Base-by-base conservation (phyloP, 2,797 vertebrate species). In the Lemur catta region DNA sequence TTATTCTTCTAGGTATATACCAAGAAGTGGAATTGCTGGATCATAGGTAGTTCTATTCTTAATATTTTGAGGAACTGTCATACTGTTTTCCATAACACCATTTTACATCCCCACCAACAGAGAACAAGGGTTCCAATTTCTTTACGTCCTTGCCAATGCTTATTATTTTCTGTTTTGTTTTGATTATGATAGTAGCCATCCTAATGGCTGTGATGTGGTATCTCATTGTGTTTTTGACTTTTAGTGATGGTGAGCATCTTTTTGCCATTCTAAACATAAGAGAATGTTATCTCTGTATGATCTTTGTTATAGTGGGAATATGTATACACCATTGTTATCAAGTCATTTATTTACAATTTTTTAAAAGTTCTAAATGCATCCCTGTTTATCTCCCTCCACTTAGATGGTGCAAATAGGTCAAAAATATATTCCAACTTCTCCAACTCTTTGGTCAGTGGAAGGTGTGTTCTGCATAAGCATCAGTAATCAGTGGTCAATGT, bases 11-110 rank as follows among this genome's bases (percentile, higher is more conserved):
- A 50, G 74, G 33, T 84, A 13, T 33, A 41, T 10, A 41, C 20
- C 50, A 26, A 46, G 71, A 78, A 72, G 84, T 81, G 59, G 65
- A 95, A 88, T 87, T 48, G n/a, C n/a, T 55, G n/a, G 82, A 85
- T 94, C 52, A 74, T 61, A 88, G 63, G 38, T 63, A 33, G 52
- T 91, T 92, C 76, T 90, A 46, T 78, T 95, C 79, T 90, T 48
- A 59, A 20, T 50, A 63, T 95, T 81, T 55, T 79, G 79, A 89
- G 38, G 79, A 91, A 24, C 22, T 50, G 48, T 48, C 75, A 28
- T 30, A 26, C 35, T 92, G 24, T 82, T 93, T 88, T 81, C 89
- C 20, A 22, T 24, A 52, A 55, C 43, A 84, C 65, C 38, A 80
- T 63, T 80, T 96, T 76, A 74, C 13, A 78, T 74, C 57, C 3